Evolutionary conservation across 1,140 invertebrate species (phyloP).

Genomic region (Chelonus insularis): DNA sequence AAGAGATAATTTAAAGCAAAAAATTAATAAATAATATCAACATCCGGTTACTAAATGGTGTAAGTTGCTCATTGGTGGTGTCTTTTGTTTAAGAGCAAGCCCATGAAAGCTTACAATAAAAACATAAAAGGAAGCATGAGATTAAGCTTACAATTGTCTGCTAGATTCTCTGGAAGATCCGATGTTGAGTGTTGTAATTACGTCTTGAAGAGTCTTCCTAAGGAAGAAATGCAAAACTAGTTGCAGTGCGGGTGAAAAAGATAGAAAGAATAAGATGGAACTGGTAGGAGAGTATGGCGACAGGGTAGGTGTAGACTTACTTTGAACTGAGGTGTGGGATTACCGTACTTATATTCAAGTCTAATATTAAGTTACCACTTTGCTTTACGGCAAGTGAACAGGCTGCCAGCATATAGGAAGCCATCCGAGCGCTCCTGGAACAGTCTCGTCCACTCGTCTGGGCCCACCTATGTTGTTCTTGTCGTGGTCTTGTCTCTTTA

Average conservation of each 20-base stretch:
- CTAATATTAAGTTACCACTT: conserved; percentile 62
- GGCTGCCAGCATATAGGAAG: conserved; percentile 61
- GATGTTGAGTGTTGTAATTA: no score
- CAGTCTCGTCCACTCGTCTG: conserved; percentile 51
- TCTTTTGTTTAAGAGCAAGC: no score
- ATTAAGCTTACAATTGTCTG: no score
- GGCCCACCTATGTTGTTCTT: conserved; percentile 44
- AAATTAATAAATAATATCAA: no score
- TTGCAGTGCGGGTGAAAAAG: conserved; percentile 21
- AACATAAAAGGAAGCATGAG: not conserved
- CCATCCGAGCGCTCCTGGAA: conserved; percentile 55
- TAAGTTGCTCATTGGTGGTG: no score
- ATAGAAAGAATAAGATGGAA: conserved; percentile 34
- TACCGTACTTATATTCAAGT: conserved; percentile 61
- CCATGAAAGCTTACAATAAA: not conserved
- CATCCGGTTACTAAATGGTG: no score
- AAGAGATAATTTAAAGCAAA: no score
- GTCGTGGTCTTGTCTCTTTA: not conserved
- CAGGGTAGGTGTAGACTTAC: conserved; percentile 56
- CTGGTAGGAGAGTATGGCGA: conserved; percentile 28
- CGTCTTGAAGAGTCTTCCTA: no score
- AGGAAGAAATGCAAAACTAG: conserved; percentile 10
- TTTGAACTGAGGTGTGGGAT: conserved; percentile 58
- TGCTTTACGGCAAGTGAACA: conserved; percentile 62
- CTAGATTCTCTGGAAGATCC: no score